phyloP scores from a whole-genome alignment of 2,797 vertebrate species.

The Rousettus madagascariensis region DNA sequence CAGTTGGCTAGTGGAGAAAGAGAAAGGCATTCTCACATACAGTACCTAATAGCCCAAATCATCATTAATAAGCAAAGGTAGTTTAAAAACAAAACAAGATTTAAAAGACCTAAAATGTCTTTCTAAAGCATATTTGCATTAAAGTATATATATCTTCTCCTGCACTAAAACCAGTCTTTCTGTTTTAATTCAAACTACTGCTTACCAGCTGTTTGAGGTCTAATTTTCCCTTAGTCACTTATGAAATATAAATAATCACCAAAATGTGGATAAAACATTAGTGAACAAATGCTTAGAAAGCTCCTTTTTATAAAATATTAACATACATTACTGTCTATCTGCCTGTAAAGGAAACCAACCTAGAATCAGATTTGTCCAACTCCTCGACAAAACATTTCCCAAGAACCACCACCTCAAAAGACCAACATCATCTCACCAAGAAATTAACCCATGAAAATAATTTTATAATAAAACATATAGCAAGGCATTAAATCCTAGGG shows the following conservation, averaged over 20 bases:
- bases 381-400: slow-evolving; percentile 27
- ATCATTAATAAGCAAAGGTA: not conserved
- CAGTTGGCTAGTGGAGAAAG: not conserved
- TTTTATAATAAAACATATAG: slow-evolving; percentile 22
- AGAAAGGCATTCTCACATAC: not conserved
- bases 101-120: not conserved
- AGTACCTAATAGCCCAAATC: not conserved
- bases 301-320: not conserved
- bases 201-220: not conserved
- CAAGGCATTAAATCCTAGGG: not conserved
- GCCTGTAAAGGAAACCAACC: not conserved
- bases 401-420: not conserved
- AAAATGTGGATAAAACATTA: not conserved
- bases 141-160: not conserved
- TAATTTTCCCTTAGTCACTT: not conserved
- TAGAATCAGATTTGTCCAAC: not conserved
- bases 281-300: not conserved
- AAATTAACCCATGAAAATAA: not conserved
- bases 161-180: not conserved
- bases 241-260: not conserved
- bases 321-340: not conserved
- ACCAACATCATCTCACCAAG: not conserved
- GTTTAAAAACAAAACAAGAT: slow-evolving; percentile 16
- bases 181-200: slow-evolving; percentile 3
- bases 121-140: not conserved